Evolutionary conservation across 1,140 invertebrate genomes (phyloP), one percentile per base, ranked within the genome.

Genomic region (Camponotus pennsylvanicus): DNA sequence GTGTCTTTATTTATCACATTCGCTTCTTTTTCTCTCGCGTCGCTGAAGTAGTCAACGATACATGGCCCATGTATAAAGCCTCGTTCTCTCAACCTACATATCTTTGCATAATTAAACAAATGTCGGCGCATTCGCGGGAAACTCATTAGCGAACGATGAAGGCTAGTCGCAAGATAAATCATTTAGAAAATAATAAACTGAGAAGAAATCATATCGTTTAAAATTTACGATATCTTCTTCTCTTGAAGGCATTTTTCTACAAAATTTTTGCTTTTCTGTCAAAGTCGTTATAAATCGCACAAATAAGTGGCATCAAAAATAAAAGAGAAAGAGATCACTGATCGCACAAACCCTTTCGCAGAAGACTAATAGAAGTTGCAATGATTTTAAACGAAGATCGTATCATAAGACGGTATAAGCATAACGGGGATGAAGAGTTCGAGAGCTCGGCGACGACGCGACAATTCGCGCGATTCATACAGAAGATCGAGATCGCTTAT

Each of bases 401-500:
- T 13, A 21, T 21, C 21, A n/a, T 3, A 2, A 55, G 64, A 69
- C 13, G 37, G 37, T 15, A 6, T 42, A 40, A 70, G 64, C n/a
- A n/a, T 49, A 49, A 49, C 8, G 18, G 8, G 63, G 45, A 40
- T 55, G 9, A 27, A 40, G 49, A 57, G 77, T 42, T 80, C 78
- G 21, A 52, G 34, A 70, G 15, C 34, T 27, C 77, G 59, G 2
- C n/a, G 42, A 13, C 40, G 11, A 49, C 15, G 15, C 21, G 40
- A 77, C 21, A 27, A 21, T 71, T 27, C 67, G 67, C 34, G 40
- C 11, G 15, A 63, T 71, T 82, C 59, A 66, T 70, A 63, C 76
- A 37, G 67, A 86, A 84, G 79, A 87, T 84, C 86, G 61, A 69
- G 86, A 87, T 85, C 52, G 70, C 66, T 63, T 85, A 59, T 82